phyloP scores from a whole-genome alignment of 2,113 vertebrate genomes.

The Hippocampus barbouri region DNA sequence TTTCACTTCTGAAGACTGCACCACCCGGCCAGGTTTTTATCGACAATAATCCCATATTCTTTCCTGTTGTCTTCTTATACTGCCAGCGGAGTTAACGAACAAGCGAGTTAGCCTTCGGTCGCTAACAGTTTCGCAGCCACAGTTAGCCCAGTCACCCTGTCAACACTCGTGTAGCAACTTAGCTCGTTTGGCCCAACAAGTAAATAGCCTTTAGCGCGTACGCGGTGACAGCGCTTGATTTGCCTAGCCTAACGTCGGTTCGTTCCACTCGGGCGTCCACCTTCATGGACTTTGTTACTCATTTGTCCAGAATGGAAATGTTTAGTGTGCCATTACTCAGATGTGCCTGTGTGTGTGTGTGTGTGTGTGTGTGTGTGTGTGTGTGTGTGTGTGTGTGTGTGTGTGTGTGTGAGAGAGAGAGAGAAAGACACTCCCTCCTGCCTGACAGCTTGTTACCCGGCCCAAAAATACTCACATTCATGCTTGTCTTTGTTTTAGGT shows the following conservation, averaged over 20 bases:
- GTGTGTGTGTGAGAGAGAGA: no score
- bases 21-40: constrained; percentile 34
- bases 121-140: constrained; percentile 6
- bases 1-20: constrained; percentile 15
- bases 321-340: constrained; percentile 43
- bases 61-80: neutral
- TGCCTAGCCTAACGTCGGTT: neutral
- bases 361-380: neutral
- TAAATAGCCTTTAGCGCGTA: neutral
- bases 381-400: no score
- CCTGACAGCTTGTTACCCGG: constrained; percentile 21
- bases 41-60: neutral
- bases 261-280: neutral
- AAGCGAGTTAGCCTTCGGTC: constrained; percentile 11
- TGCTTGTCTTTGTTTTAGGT: constrained; percentile 49
- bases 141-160: constrained; percentile 29
- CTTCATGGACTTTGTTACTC: constrained; percentile 20
- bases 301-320: constrained; percentile 47
- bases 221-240: neutral
- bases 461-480: neutral
- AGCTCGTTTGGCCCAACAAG: neutral
- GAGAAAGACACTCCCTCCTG: constrained; percentile 3
- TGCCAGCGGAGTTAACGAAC: constrained; percentile 8
- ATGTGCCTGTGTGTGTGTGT: neutral
- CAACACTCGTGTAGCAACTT: constrained; percentile 2